A percentile compares a stretch with the other conserved stretches of the same genome.
Conservation (phyloP, 2,113 vertebrate species). For the Odocoileus hemionus region DNA sequence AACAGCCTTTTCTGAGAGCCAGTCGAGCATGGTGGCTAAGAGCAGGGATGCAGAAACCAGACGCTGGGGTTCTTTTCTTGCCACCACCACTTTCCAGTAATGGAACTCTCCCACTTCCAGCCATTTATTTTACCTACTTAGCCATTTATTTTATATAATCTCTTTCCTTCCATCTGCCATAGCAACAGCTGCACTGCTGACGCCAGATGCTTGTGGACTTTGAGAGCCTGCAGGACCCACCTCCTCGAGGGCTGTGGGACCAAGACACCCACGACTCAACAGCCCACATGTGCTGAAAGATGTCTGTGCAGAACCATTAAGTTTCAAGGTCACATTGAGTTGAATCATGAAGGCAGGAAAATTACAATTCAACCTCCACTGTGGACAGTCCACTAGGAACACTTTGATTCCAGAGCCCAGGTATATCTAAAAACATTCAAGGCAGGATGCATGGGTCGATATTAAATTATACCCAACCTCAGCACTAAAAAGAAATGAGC, state of each 20-base stretch:
- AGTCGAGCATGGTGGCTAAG: neutral
- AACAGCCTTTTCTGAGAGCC: neutral
- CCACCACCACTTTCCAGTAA: neutral
- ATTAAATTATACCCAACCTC: neutral
- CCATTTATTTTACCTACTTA: neutral
- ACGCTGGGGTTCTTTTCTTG: neutral
- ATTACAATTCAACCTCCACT: neutral
- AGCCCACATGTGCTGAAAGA: neutral
- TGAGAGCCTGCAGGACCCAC: neutral
- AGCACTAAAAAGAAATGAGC: neutral
- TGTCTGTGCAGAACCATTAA: neutral
- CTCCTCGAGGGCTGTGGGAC: neutral
- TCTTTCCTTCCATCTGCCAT: neutral
- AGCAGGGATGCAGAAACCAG: neutral
- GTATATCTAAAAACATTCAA: neutral
- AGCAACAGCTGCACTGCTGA: neutral
- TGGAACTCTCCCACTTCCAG: neutral
- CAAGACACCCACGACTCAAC: neutral
- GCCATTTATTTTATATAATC: neutral
- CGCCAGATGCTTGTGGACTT: neutral
- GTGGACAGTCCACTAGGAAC: neutral
- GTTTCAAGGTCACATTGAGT: constrained; percentile 49
- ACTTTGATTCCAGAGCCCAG: neutral
- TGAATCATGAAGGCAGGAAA: constrained; percentile 27
- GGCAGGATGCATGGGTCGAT: neutral